phyloP scores from a whole-genome alignment of 1,140 invertebrate species.

The Leptopilina clavipes region DNA sequence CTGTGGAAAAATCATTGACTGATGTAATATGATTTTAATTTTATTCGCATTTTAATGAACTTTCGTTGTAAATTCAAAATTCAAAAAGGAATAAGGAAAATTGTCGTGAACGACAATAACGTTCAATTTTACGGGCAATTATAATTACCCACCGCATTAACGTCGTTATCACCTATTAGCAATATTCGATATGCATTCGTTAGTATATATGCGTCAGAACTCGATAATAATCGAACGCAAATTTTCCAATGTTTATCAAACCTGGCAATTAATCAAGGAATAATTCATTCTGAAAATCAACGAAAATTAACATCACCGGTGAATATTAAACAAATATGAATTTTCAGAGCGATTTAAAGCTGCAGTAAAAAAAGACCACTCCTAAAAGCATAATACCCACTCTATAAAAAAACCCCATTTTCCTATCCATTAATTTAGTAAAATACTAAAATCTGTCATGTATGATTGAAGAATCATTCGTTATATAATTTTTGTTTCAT shows the following conservation, averaged over 20 bases:
- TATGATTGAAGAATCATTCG: too few species aligned
- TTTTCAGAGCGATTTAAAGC: not conserved
- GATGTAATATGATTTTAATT: too few species aligned
- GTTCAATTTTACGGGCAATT: constrained; percentile 7
- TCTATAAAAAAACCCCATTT: too few species aligned
- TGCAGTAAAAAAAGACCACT: too few species aligned
- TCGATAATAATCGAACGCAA: constrained; percentile 16
- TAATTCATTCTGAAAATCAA: not conserved
- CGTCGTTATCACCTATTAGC: constrained; percentile 18
- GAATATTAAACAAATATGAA: not conserved
- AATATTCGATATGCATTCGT: constrained; percentile 21
- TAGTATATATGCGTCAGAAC: constrained; percentile 22
- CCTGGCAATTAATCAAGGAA: constrained; percentile 12
- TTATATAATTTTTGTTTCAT: too few species aligned
- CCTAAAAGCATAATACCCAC: too few species aligned
- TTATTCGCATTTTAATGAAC: too few species aligned
- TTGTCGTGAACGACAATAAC: not conserved
- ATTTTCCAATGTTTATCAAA: constrained; percentile 11
- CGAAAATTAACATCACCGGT: not conserved
- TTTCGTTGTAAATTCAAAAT: too few species aligned
- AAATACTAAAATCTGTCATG: too few species aligned
- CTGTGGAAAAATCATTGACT: too few species aligned
- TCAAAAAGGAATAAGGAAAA: not conserved
- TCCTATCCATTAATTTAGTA: too few species aligned
- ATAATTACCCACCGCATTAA: constrained; percentile 15